These are phyloP conservation scores for Drosophila trapezifrons DNA, from an alignment of 1,140 invertebrate species.

Conservation along the genomic window DNA sequence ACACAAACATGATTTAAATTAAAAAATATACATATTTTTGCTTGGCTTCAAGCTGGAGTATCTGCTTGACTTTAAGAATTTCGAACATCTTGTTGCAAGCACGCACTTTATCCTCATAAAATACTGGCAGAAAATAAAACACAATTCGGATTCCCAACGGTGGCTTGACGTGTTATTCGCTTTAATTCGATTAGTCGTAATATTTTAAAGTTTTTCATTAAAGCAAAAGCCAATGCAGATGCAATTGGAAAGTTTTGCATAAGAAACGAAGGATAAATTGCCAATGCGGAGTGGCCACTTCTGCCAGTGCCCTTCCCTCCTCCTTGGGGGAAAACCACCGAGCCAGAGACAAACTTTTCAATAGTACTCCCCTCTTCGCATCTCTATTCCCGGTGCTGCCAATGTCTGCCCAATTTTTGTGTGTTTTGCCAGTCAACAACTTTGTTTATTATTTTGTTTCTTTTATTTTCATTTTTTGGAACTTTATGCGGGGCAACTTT, in stretches of 20 bases:
- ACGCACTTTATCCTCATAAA: conserved; percentile 1
- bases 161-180: conserved; percentile 23
- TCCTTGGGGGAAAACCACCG: conserved; percentile 28
- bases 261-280: conserved; percentile 62
- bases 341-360: conserved; percentile 72
- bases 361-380: conserved; percentile 40
- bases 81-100: background rate
- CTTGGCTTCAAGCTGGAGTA: conserved; percentile 40
- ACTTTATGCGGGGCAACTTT: conserved; percentile 73
- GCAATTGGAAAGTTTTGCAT: conserved; percentile 57
- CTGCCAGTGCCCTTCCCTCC: conserved; percentile 2
- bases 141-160: background rate
- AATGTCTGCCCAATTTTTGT: conserved; percentile 57
- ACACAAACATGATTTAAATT: conserved; percentile 11
- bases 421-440: conserved; percentile 72
- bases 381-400: conserved; percentile 37
- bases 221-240: conserved; percentile 54
- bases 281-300: conserved; percentile 52
- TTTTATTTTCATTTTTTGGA: conserved; percentile 54
- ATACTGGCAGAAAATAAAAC: background rate
- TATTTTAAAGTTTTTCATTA: conserved; percentile 50
- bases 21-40: conserved; percentile 12
- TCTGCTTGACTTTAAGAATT: conserved; percentile 29
- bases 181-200: conserved; percentile 51
- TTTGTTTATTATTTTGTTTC: conserved; percentile 63